Evolutionary conservation across 2,888 invertebrate species (phyloP), one percentile per base, ranked within the genome.

Genomic region (Pogonocherus hispidulus): DNA sequence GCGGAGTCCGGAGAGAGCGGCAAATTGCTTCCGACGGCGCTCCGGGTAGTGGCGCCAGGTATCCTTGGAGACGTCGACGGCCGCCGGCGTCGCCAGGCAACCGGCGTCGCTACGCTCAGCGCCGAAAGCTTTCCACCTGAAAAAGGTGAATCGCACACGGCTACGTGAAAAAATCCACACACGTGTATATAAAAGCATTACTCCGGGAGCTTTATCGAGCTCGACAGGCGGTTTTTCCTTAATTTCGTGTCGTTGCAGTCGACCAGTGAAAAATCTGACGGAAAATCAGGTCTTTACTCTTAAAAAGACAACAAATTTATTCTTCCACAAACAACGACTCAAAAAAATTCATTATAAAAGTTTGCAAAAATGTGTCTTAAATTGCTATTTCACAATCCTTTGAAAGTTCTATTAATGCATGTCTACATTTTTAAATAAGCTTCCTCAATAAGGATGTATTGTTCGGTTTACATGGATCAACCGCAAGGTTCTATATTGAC

Each of bases 61-160:
- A 72, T 71, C 68, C 65, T 41, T 41, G 46, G 74, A 62, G 71
- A 75, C 81, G 78, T 77, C 75, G 73, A 81, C 82, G 83, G 79
- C 83, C 83, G 82, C 82, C 83, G 83, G 81, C 85, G 86, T 85
- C 86, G 86, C 86, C 85, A 84, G 84, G 85, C 86, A 84, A 89
- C 89, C 74, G 87, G 81, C 88, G 90, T 78, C 89, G 88, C 85
- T 88, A 87, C 81, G 89, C 87, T 79, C 88, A 75, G 84, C 88
- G 86, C 87, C 60, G 89, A 88, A 88, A 79, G 89, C 64, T 60
- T 65, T 69, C 60, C 65, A 62, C 64, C 52, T 19, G 66, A 64
- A 59, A 64, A 64, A 52, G 59, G 68, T 47, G 66, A 54, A 60
- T 52, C 65, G 41, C 41, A n/a, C 65, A 59, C 54, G 37, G n/a